Evolutionary conservation across 2,888 invertebrate species (phyloP).

Genomic region (Heterodera filipjevi): DNA sequence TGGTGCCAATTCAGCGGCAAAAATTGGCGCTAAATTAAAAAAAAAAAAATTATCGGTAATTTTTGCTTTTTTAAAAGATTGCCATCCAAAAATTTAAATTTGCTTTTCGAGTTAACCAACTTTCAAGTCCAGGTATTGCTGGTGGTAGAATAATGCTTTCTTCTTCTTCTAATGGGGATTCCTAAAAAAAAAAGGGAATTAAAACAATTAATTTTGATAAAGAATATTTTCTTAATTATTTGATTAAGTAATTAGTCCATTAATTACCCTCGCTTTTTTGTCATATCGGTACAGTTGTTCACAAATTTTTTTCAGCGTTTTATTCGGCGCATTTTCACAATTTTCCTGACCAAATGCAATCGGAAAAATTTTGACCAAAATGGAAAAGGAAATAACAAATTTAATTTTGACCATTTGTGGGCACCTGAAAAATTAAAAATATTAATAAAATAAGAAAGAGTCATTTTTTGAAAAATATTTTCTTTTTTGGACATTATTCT

Average conservation of each 20-base stretch:
- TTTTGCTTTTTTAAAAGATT: no score
- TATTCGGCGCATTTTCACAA: slow-evolving; percentile 55
- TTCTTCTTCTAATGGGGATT: slow-evolving; percentile 49
- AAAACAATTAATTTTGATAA: background rate
- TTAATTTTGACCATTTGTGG: background rate
- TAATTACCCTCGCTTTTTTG: slow-evolving; percentile 49
- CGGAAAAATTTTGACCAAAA: slow-evolving; percentile 2
- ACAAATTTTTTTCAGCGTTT: slow-evolving; percentile 56
- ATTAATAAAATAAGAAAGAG: background rate
- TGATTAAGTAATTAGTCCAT: slow-evolving; percentile 15
- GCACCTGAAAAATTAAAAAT: background rate
- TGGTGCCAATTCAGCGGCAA: slow-evolving; percentile 15
- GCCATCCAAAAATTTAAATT: no score
- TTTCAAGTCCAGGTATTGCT: slow-evolving; percentile 44
- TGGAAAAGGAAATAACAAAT: background rate
- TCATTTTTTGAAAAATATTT: no score
- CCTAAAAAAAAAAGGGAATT: slow-evolving; percentile 23
- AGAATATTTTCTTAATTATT: background rate
- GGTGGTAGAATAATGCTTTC: slow-evolving; percentile 55
- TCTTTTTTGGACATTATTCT: no score
- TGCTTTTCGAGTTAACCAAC: no score
- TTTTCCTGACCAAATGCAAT: slow-evolving; percentile 34
- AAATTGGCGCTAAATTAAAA: slow-evolving; percentile 5
- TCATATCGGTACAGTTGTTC: slow-evolving; percentile 61
- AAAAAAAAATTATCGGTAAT: background rate